These are phyloP conservation scores for Gobio gobio DNA, from an alignment of 2,113 vertebrate species.

Conservation along the genomic window DNA sequence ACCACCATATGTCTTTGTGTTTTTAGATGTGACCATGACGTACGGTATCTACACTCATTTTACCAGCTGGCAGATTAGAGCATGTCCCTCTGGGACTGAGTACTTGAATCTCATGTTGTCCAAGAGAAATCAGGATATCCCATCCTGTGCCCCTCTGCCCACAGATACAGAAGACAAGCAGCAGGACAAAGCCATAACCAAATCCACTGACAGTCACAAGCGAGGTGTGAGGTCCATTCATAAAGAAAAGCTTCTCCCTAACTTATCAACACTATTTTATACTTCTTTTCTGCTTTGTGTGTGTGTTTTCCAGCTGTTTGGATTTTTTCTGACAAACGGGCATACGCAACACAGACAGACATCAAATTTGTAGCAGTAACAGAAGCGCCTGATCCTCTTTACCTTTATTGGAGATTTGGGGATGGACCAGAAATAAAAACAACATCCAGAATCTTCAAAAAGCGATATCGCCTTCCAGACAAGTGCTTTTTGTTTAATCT, in stretches of 20 bases:
- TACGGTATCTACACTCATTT: constrained; percentile 44
- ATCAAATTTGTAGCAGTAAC: constrained; percentile 73
- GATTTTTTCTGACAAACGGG: constrained; percentile 71
- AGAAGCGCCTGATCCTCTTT: constrained; percentile 56
- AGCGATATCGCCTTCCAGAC: constrained; percentile 70
- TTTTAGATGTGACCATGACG: constrained; percentile 45
- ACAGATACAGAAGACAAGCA: not conserved
- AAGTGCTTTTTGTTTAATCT: constrained; percentile 62
- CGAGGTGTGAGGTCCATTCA: constrained; percentile 4
- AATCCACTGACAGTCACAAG: not conserved
- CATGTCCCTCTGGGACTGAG: constrained; percentile 35
- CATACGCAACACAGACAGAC: constrained; percentile 72
- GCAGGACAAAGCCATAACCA: not conserved
- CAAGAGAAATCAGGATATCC: constrained; percentile 37
- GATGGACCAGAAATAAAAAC: constrained; percentile 69
- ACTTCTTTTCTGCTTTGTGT: constrained; percentile 3
- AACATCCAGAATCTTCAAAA: constrained; percentile 66
- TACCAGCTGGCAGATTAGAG: constrained; percentile 37
- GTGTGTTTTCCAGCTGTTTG: constrained; percentile 62
- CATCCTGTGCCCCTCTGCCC: constrained; percentile 48
- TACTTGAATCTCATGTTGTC: constrained; percentile 51
- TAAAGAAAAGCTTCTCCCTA: not conserved
- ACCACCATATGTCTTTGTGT: not conserved
- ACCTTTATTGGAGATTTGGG: constrained; percentile 82
- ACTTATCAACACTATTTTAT: not conserved